Percentiles rank a stretch among this genome's conserved stretches.
phyloP scores from a whole-genome alignment of 1,140 invertebrate species.

The Trialeurodes vaporariorum region DNA sequence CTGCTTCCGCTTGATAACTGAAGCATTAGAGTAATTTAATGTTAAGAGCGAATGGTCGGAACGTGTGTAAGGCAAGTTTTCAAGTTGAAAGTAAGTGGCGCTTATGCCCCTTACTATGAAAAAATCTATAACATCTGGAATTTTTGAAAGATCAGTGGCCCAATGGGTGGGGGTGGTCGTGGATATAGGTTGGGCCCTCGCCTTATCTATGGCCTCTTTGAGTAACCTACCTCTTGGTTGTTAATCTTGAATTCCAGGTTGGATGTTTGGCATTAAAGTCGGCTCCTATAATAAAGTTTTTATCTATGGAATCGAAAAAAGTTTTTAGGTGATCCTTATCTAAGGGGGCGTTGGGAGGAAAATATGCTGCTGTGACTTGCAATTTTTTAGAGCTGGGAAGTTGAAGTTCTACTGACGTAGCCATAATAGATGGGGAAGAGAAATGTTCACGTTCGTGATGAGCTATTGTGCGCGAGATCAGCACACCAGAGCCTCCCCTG shows the following conservation, averaged over 20 bases:
- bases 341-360: neutral
- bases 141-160: conserved; percentile 12
- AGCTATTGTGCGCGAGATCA: neutral
- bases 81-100: neutral
- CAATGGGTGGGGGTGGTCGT: conserved; percentile 17
- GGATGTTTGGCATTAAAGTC: conserved; percentile 36
- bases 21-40: neutral
- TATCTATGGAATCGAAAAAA: conserved; percentile 28
- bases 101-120: conserved; percentile 8
- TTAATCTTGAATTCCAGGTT: conserved; percentile 26
- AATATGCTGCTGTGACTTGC: conserved; percentile 3
- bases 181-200: conserved; percentile 28
- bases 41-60: conserved; percentile 6
- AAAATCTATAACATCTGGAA: conserved; percentile 17
- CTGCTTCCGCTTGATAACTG: too few relatives aligned
- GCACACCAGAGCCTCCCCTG: neutral
- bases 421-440: neutral
- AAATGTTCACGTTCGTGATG: neutral
- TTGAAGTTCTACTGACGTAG: neutral
- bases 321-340: neutral
- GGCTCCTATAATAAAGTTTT: conserved; percentile 31
- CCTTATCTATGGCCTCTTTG: neutral
- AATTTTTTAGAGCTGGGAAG: neutral
- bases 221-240: neutral
- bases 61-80: conserved; percentile 5